A percentile compares a stretch with the other conserved stretches of the same genome.
Evolutionary conservation across 2,888 invertebrate species (phyloP).

Genomic region (Camptogramma bilineatum): DNA sequence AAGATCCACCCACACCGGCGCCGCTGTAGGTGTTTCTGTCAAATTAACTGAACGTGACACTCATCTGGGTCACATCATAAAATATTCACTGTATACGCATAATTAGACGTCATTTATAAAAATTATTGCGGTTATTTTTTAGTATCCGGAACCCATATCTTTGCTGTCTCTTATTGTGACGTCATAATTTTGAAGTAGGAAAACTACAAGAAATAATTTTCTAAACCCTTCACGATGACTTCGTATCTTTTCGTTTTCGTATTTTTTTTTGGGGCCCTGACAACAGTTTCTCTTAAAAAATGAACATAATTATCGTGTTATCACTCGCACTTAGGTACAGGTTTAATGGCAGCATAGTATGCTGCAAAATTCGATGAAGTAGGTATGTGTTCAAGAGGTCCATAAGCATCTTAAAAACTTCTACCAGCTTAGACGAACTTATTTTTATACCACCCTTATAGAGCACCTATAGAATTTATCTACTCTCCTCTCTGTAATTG

Average conservation of each 20-base stretch:
- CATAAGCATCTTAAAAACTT: no score
- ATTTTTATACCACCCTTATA: no score
- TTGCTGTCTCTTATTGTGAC: constrained; percentile 8
- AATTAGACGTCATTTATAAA: constrained; percentile 41
- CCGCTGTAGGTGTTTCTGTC: constrained; percentile 39
- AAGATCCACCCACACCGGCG: constrained; percentile 14
- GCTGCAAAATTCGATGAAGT: no score
- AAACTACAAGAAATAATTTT: background rate
- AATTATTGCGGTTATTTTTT: constrained; percentile 38
- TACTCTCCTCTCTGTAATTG: no score
- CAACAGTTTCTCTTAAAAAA: no score
- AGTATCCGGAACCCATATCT: constrained; percentile 28
- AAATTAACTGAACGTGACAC: constrained; percentile 30
- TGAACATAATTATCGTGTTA: no score
- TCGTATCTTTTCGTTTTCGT: background rate
- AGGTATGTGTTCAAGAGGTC: background rate
- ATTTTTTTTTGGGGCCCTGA: no score
- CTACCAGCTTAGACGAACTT: no score
- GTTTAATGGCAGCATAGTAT: no score
- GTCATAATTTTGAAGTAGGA: background rate
- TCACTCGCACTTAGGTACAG: no score
- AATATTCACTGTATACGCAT: constrained; percentile 35
- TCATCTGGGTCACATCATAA: constrained; percentile 34
- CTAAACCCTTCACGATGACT: background rate
- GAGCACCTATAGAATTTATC: no score